Evolutionary conservation across 2,888 invertebrate genomes (phyloP), one percentile per base, ranked within the genome.

Genomic region (Tyria jacobaeae): DNA sequence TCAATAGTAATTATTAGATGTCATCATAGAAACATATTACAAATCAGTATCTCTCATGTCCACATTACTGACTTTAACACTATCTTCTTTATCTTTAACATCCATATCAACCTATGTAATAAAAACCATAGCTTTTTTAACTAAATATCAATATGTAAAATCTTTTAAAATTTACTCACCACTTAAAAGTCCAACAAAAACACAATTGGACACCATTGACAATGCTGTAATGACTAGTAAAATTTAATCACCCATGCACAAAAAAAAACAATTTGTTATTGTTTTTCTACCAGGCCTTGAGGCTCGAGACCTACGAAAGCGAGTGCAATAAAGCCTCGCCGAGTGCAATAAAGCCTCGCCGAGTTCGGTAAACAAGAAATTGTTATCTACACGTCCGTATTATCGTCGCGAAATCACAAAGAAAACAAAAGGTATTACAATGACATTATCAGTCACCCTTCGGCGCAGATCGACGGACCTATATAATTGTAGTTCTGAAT

Each of bases 121-220:
- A 12, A 6, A 1, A 12, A 6, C 3, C 21, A n/a, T n/a, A n/a
- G n/a, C n/a, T n/a, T n/a, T n/a, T n/a, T n/a, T n/a, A n/a, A n/a
- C n/a, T n/a, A n/a, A n/a, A n/a, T n/a, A n/a, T n/a, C 3, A 17
- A 21, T 50, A 1, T 55, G 15, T 14, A 51, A 14, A 15, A 27
- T 25, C 7, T 44, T 27, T 21, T 37, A 34, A 47, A 24, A 31
- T 49, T 15, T 69, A 85, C 88, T 90, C 72, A 88, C 89, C 89
- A 76, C 82, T 75, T 79, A 89, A 73, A 67, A 91, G 78, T 69
- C 86, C 85, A 75, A 90, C 87, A 84, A 90, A 90, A 73, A 91
- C 88, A 89, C 90, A 91, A 75, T 87, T 88, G 60, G 88, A 90
- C 81, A 91, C 90, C 91, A 91, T 91, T 87, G 82, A 88, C 83